Evolutionary conservation across 2,113 vertebrate genomes (phyloP), one percentile per base, ranked within the genome.

Genomic region (Pygoscelis antarcticus): DNA sequence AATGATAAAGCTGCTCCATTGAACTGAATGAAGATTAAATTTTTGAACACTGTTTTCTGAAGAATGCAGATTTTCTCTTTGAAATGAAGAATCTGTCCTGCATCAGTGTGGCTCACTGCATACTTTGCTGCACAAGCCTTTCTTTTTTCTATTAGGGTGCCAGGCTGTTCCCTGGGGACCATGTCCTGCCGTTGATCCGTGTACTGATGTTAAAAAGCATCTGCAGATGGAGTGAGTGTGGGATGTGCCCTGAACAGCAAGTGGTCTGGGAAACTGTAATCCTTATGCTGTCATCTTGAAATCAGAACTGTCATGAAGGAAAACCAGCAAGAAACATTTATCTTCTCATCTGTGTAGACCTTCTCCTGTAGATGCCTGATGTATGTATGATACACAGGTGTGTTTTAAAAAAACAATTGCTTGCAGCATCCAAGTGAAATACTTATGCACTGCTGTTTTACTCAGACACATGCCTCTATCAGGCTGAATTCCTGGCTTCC

Each of bases 1-100:
- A 99, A 98, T 99, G 94, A 98, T 95, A 98, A 96, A 98, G 98
- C 98, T 98, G 98, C 98, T 98, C 97, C 98, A 98, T 85, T 98
- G 98, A 98, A 97, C 98, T 98, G 97, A 96, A 97, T 85, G 93
- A 98, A 98, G 98, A 98, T 99, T 97, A 97, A 88, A 87, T 86
- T 94, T 97, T 61, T 66, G 78, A 96, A 74, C 90, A 85, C 70
- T 95, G 84, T 95, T 96, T 98, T 97, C 98, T 96, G 96, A 98
- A 99, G 98, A 98, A 97, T 98, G 93, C 62, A 85, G 51, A 44
- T 93, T 97, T 95, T 92, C 93, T 74, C 83, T 80, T 74, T 93
- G 77, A 85, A 80, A 89, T 75, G 76, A 92, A 83, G 81, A 90
- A 52, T 61, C 80, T 91, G 87, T 29, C 38, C 34, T 80, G 75